A percentile compares a stretch with the other conserved stretches of the same genome.
These are phyloP conservation scores for Malacoctenus gilli DNA, from an alignment of 2,797 vertebrate genomes.

Conservation along the genomic window DNA sequence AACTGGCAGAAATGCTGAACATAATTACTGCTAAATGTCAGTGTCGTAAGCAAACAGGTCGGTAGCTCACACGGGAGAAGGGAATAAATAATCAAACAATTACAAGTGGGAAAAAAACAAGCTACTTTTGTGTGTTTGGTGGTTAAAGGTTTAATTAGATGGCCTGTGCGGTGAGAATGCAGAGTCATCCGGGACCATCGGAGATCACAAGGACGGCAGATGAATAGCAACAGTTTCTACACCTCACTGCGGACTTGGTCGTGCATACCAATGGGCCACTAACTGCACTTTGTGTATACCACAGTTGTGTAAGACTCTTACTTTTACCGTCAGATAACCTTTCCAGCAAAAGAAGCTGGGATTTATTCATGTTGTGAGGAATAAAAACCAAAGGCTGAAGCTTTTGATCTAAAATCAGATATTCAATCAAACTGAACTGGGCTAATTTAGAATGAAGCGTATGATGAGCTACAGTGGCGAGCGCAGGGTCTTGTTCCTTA, in stretches of 20 bases:
- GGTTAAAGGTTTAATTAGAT: slow-evolving; percentile 60
- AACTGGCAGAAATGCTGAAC: neutral
- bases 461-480: too few relatives aligned
- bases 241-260: slow-evolving; percentile 59
- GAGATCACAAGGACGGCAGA: slow-evolving; percentile 71
- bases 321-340: too few relatives aligned
- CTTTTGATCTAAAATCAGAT: too few relatives aligned
- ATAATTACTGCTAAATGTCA: slow-evolving; percentile 20
- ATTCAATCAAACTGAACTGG: too few relatives aligned
- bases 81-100: slow-evolving; percentile 20
- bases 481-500: too few relatives aligned
- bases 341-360: too few relatives aligned
- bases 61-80: slow-evolving; percentile 11
- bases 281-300: slow-evolving; percentile 50
- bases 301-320: slow-evolving; percentile 43
- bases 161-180: slow-evolving; percentile 56
- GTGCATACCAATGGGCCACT: slow-evolving; percentile 64
- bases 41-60: neutral
- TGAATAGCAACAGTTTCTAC: slow-evolving; percentile 70
- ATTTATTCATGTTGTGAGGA: too few relatives aligned
- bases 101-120: slow-evolving; percentile 38
- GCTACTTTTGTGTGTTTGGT: slow-evolving; percentile 35
- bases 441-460: too few relatives aligned
- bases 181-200: slow-evolving; percentile 67
- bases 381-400: too few relatives aligned